Percentiles rank a stretch among this genome's conserved stretches.
These are phyloP conservation scores for Taenaris catops DNA, from an alignment of 2,888 invertebrate species.

Conservation along the genomic window DNA sequence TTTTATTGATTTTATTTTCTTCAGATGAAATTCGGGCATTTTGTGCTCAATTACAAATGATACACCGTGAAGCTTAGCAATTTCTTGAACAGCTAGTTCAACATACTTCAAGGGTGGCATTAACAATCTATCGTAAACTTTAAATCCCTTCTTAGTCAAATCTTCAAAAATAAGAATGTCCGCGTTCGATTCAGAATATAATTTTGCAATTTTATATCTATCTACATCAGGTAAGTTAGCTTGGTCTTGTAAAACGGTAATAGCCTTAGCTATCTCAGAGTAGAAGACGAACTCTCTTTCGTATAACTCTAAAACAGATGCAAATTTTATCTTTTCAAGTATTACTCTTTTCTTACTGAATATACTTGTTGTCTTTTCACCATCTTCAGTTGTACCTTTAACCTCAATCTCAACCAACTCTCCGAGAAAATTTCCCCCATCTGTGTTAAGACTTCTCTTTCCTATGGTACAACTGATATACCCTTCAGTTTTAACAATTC, in stretches of 20 bases:
- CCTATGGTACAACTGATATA: conserved; percentile 27
- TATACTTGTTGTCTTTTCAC: conserved; percentile 36
- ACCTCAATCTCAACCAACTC: conserved; percentile 38
- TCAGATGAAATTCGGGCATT: conserved; percentile 29
- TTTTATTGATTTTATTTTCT: conserved; percentile 27
- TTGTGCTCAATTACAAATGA: conserved; percentile 32
- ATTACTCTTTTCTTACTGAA: conserved; percentile 39
- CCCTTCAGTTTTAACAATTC: conserved; percentile 28
- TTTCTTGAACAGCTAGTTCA: conserved; percentile 29
- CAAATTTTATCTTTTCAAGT: conserved; percentile 25
- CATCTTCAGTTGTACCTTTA: conserved; percentile 35
- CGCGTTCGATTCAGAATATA: conserved; percentile 12
- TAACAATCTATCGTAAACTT: conserved; percentile 28
- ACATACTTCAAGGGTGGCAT: conserved; percentile 30
- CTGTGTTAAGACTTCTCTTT: conserved; percentile 29
- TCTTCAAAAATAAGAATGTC: conserved; percentile 26
- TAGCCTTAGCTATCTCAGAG: conserved; percentile 30
- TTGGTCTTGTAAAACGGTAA: conserved; percentile 26
- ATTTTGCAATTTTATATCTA: conserved; percentile 20
- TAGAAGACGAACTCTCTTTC: conserved; percentile 36
- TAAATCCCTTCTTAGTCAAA: conserved; percentile 31
- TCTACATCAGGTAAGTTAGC: conserved; percentile 19
- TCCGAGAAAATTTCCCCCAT: conserved; percentile 43
- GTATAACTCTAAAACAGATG: conserved; percentile 30
- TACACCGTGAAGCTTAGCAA: conserved; percentile 35